phyloP scores from a whole-genome alignment of 2,113 vertebrate species.

The Salvelinus sp. region DNA sequence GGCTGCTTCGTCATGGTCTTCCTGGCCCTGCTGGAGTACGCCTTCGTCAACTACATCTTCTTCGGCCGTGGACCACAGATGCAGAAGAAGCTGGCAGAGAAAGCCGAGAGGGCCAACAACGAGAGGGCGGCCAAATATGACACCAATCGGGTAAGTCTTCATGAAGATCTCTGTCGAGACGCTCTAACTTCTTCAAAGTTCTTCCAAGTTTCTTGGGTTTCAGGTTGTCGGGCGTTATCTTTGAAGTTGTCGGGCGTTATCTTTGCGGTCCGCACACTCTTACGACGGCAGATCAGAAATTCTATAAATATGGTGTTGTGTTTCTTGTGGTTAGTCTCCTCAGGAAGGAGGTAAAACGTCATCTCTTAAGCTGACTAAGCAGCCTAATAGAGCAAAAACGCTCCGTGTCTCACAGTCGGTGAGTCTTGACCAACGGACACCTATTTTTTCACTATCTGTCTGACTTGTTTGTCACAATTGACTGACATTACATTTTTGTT shows the following conservation, averaged over 20 bases:
- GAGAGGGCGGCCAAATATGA: conserved; percentile 84
- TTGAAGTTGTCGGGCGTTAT: background rate
- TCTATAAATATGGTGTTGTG: background rate
- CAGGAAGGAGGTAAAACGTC: conserved; percentile 77
- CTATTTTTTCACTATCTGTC: conserved; percentile 25
- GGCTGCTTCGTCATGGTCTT: conserved; percentile 92
- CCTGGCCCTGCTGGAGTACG: conserved; percentile 89
- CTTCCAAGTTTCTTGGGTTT: background rate
- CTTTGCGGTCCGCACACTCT: background rate
- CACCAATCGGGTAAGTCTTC: conserved; percentile 79
- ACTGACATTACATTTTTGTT: conserved; percentile 46
- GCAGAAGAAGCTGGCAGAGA: conserved; percentile 89
- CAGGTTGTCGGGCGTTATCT: background rate
- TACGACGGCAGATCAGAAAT: background rate
- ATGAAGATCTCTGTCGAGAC: background rate
- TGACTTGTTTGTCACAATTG: conserved; percentile 48
- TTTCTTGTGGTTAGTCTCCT: conserved; percentile 33
- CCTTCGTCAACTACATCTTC: conserved; percentile 92
- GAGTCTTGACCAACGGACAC: conserved; percentile 59
- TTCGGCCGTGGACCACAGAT: conserved; percentile 88
- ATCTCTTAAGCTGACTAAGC: conserved; percentile 77
- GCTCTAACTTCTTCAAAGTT: background rate
- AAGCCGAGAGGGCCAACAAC: conserved; percentile 86
- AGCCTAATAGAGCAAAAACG: conserved; percentile 63
- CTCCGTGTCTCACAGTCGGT: conserved; percentile 76